A percentile compares a stretch with the other conserved stretches of the same genome.
These are phyloP conservation scores for Heliocidaris tuberculata DNA, from an alignment of 35 echinoderm and acorn worm genomes.

Conservation along the genomic window DNA sequence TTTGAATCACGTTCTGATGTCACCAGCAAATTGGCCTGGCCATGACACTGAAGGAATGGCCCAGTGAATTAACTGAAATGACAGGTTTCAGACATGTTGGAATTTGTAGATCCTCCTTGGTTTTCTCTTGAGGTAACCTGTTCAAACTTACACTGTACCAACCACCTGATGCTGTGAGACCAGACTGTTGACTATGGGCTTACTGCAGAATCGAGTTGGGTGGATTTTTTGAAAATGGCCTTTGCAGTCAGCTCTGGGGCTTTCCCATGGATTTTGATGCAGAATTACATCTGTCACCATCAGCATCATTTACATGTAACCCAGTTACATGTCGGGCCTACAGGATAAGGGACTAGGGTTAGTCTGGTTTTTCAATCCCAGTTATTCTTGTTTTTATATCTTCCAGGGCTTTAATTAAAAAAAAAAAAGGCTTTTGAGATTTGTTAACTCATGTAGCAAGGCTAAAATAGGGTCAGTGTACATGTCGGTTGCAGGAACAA, in stretches of 20 bases:
- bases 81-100: constrained; percentile 9
- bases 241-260: neutral
- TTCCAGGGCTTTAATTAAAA: too few relatives aligned
- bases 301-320: constrained; percentile 37
- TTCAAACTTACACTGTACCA: neutral
- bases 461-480: too few relatives aligned
- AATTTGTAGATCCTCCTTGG: neutral
- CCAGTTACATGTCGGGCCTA: neutral
- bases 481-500: too few relatives aligned
- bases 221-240: neutral
- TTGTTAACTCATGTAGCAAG: too few relatives aligned
- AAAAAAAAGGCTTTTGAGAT: too few relatives aligned
- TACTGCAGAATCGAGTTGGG: neutral
- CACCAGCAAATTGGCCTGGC: neutral
- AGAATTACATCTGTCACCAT: constrained; percentile 25
- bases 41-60: neutral
- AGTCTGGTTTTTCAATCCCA: too few relatives aligned
- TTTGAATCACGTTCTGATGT: neutral
- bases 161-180: neutral
- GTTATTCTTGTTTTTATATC: too few relatives aligned
- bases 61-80: neutral
- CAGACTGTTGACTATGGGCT: neutral
- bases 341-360: too few relatives aligned
- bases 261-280: neutral
- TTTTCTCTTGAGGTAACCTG: neutral